Base-by-base conservation (phyloP, 2,113 vertebrate species). In the Periophthalmodon schlosseri region DNA sequence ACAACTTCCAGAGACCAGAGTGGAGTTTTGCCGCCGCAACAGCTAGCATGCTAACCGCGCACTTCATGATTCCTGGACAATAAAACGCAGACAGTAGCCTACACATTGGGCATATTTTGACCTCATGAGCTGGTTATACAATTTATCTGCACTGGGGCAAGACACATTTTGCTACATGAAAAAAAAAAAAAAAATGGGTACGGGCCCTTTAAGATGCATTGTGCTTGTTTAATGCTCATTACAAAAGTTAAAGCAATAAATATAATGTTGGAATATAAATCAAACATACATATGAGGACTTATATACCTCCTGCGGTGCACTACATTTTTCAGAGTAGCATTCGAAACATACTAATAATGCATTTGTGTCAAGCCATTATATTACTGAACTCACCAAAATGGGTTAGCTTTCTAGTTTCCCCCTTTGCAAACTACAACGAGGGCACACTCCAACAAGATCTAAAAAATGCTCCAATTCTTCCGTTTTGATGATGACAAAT, bases 401-500 rank as follows among this genome's bases (percentile, higher is more conserved):
- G 63, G 63, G 63, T 65, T 39, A 39, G 63, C 34, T 44, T 63
- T 65, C 34, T 39, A 12, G 33, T 65, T 65, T 65, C 10, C 52
- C 20, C 63, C 34, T 39, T 39, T 39, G 34, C 63, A n/a, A 65
- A 65, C 34, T 21, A 18, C 20, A 65, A 39, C 20, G 18, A 65
- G 34, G 34, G 63, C 63, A 65, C 63, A 65, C 18, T 39, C 63
- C 44, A 65, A 65, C 63, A 39, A 65, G 63, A 65, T 65, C 34
- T 65, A 39, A 65, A 65, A 65, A 65, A 65, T 65, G 63, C 34
- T 65, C 63, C 63, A 65, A 49, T 68, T 46, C 39, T 49, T 68
- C 1, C 49, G 23, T 49, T 49, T 68, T 68, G 66, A 68, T 68
- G 46, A 68, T 68, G 66, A 68, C 66, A 68, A 68, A 68, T 61